Evolutionary conservation across 1,140 invertebrate species (phyloP).

Genomic region (Andricus grossulariae): DNA sequence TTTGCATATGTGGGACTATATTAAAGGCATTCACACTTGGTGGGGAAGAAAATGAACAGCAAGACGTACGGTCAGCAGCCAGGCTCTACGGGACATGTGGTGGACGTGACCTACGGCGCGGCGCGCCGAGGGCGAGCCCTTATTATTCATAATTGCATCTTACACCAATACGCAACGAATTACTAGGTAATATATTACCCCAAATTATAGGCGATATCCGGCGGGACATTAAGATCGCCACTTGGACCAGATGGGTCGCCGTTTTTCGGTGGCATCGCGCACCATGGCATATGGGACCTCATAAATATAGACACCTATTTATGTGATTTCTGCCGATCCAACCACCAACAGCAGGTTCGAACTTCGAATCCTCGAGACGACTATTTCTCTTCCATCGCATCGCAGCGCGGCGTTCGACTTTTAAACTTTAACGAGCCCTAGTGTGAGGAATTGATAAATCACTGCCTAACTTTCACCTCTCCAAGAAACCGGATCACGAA

Average conservation of each 20-base stretch:
- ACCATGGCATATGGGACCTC: conserved; percentile 67
- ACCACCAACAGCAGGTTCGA: conserved; percentile 8
- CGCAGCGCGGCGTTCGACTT: background rate
- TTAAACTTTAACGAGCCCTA: conserved; percentile 20
- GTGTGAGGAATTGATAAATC: conserved; percentile 26
- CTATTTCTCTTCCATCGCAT: conserved; percentile 8
- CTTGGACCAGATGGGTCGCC: conserved; percentile 72
- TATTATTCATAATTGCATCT: conserved; percentile 72
- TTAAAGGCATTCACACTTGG: conserved; percentile 17
- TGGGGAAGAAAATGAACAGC: conserved; percentile 29
- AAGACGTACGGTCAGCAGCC: conserved; percentile 38
- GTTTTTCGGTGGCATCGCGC: conserved; percentile 63
- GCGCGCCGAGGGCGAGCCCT: conserved; percentile 47
- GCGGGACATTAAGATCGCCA: conserved; percentile 72
- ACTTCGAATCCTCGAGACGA: conserved; percentile 19
- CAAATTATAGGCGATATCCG: conserved; percentile 75
- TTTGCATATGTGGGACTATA: conserved; percentile 32
- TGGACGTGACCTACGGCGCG: conserved; percentile 56
- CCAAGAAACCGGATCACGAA: background rate
- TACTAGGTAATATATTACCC: conserved; percentile 75
- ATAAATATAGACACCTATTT: conserved; percentile 70
- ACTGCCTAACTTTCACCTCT: conserved; percentile 15
- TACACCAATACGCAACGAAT: conserved; percentile 72
- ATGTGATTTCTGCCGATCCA: conserved; percentile 55
- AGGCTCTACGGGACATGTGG: conserved; percentile 67